These are phyloP conservation scores for Tenthredo scrophulariae DNA, from an alignment of 2,888 invertebrate species.

Conservation along the genomic window DNA sequence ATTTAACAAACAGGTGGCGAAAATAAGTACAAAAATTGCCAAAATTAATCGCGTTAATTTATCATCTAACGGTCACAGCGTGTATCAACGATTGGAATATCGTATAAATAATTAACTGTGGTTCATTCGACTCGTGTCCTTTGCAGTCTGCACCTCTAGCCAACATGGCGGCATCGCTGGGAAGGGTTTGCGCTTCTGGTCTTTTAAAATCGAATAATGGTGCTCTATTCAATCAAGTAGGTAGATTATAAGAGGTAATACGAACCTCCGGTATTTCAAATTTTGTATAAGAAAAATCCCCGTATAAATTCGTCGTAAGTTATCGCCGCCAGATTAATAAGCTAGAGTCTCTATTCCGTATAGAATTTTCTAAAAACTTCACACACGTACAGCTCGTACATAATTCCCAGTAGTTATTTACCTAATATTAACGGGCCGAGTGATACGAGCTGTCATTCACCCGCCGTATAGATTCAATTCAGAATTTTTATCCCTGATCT, in stretches of 20 bases:
- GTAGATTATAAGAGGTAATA: conserved; percentile 66
- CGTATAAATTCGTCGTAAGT: conserved; percentile 1
- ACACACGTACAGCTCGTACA: conserved; percentile 1
- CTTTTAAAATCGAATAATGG: conserved; percentile 88
- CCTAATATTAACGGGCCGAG: not conserved
- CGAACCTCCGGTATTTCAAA: not conserved
- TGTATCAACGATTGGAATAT: not conserved
- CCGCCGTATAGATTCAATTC: not conserved
- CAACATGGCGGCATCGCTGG: conserved; percentile 94
- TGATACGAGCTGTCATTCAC: not conserved
- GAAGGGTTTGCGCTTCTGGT: conserved; percentile 91
- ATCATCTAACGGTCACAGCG: not conserved
- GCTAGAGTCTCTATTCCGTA: conserved; percentile 23
- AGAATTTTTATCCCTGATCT: not conserved
- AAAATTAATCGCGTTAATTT: not conserved
- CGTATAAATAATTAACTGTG: not conserved
- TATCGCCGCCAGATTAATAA: not conserved
- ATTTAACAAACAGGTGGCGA: too few species aligned
- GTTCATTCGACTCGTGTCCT: conserved; percentile 64
- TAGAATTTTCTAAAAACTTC: conserved; percentile 14
- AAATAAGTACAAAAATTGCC: not conserved
- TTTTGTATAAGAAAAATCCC: not conserved
- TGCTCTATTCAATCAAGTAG: conserved; percentile 87
- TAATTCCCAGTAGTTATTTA: not conserved
- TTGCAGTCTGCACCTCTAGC: conserved; percentile 75